phyloP scores from a whole-genome alignment of 2,113 vertebrate genomes.

The Mastomys natalensis region DNA sequence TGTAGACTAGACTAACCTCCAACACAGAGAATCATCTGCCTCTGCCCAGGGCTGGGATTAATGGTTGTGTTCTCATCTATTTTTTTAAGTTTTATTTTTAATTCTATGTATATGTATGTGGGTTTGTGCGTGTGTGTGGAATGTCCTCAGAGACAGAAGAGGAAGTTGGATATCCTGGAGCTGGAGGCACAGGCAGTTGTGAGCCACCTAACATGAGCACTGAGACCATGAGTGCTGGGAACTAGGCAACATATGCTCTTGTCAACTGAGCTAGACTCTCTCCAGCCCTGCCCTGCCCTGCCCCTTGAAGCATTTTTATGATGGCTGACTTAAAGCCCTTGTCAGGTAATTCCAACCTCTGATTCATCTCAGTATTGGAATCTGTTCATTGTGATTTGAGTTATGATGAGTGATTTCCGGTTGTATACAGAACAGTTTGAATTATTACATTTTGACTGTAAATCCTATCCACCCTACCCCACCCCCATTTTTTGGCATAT shows the following conservation, averaged over 20 bases:
- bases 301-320: not conserved
- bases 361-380: not conserved
- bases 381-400: slow-evolving; percentile 20
- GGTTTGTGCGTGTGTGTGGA: not conserved
- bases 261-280: not conserved
- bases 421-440: not conserved
- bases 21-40: not conserved
- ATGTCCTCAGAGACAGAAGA: not conserved
- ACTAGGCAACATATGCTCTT: not conserved
- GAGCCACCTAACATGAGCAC: not conserved
- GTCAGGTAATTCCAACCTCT: slow-evolving; percentile 1
- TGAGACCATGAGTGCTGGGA: not conserved
- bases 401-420: not conserved
- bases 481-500: too few species aligned
- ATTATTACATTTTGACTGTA: not conserved
- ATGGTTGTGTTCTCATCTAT: not conserved
- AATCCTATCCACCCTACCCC: not conserved
- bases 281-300: not conserved
- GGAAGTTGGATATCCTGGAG: not conserved
- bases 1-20: not conserved
- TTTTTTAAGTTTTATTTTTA: not conserved
- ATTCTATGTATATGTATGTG: not conserved
- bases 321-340: not conserved
- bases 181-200: not conserved
- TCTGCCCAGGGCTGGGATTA: not conserved